Evolutionary conservation across 2,113 vertebrate genomes (phyloP).

Genomic region (Erpornis zantholeuca): DNA sequence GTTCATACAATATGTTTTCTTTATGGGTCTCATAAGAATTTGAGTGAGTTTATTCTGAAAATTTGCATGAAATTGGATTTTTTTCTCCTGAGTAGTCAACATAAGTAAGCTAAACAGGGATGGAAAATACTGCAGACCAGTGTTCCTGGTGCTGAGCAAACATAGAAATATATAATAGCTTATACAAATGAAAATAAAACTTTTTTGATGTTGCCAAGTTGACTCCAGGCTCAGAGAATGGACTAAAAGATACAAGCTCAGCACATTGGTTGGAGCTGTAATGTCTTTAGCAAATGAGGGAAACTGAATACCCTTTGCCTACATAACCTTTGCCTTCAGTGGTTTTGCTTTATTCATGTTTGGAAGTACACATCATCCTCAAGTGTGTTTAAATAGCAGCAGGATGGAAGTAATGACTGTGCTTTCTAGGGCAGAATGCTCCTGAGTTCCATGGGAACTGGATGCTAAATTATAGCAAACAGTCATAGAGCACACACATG

Average conservation of each 20-base stretch:
- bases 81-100: background rate
- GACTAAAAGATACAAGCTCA: background rate
- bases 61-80: background rate
- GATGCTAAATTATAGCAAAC: background rate
- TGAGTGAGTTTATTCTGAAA: background rate
- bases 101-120: background rate
- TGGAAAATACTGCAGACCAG: background rate
- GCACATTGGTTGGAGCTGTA: background rate
- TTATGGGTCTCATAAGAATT: background rate
- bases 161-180: background rate
- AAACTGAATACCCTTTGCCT: slow-evolving; percentile 10
- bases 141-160: background rate
- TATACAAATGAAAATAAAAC: background rate
- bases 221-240: background rate
- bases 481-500: background rate
- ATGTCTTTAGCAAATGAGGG: background rate
- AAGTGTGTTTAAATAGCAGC: slow-evolving; percentile 17
- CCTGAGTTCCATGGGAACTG: background rate
- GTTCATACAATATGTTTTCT: background rate
- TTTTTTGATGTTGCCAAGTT: background rate
- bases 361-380: background rate
- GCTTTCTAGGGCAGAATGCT: slow-evolving; percentile 6
- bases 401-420: slow-evolving; percentile 19
- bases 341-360: slow-evolving; percentile 1
- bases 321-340: slow-evolving; percentile 6